Base-by-base conservation (phyloP, 2,113 vertebrate genomes). In the Seriola quinqueradiata region DNA sequence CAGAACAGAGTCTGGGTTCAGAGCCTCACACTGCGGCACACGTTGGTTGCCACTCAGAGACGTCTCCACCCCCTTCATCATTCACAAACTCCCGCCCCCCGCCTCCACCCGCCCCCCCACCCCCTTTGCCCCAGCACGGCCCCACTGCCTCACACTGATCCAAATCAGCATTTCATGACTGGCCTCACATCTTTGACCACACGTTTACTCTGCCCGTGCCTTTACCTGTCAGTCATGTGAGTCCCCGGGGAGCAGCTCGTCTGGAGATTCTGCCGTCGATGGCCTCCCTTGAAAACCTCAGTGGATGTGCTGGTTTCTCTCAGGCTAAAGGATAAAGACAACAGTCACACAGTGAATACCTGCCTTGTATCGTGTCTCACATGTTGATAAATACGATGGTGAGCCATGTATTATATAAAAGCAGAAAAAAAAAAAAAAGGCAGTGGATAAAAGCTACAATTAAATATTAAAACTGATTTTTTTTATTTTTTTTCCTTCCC, bases 1-100 rank as follows among this genome's bases (percentile, higher is more conserved):
- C 96, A 96, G 96, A 97, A 97, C 96, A 97, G 96, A 96, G 96
- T 96, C 94, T 93, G 95, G 94, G 95, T 97, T 96, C 95, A 90
- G 77, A 85, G 85, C 73, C 82, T 80, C 87, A 86, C 78, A 82
- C 88, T 78, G 90, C 74, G 76, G 88, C 89, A 85, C 91, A 91
- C 83, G 80, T 84, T 70, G 81, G 85, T 85, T 93, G 87, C 87
- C 92, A 91, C 74, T 93, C 90, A 85, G 10, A 36, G 46, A 23
- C 23, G 66, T 83, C 90, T 86, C 85, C 85, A 21, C 92, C 90
- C 91, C 88, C 82, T 82, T 83, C 86, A 92, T 89, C 89, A 87
- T 91, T 91, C 90, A 90, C 77, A 82, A 76, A 66, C 69, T 12
- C 73, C 73, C 42, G 5, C 55, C 75, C 48, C 6, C 55, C 10